Evolutionary conservation across 2,797 vertebrate genomes (phyloP).

Genomic region (Odontamblyopus rebecca): DNA sequence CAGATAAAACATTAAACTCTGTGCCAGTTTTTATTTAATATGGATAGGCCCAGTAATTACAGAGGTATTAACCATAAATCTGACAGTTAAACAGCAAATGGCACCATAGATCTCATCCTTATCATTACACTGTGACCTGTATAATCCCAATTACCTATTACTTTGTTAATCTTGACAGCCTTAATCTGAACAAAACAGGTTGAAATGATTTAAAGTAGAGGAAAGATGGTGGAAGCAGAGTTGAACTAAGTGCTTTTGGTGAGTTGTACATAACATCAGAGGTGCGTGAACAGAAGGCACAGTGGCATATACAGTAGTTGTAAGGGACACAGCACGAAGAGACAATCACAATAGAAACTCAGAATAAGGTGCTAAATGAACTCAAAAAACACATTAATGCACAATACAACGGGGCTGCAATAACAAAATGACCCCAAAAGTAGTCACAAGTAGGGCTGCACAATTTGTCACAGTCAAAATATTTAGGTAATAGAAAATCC

Average conservation of each 20-base stretch:
- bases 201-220: conserved; percentile 19
- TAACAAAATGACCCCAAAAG: conserved; percentile 57
- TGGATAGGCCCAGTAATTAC: too few species aligned
- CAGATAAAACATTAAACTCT: too few species aligned
- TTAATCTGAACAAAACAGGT: background rate
- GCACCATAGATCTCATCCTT: too few species aligned
- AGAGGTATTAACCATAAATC: too few species aligned
- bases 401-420: conserved; percentile 67
- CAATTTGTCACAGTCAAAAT: background rate
- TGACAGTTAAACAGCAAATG: too few species aligned
- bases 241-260: conserved; percentile 82
- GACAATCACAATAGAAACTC: conserved; percentile 67
- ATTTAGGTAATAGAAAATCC: background rate
- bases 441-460: conserved; percentile 11
- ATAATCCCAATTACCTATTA: background rate
- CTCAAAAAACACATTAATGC: conserved; percentile 67
- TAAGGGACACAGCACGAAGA: conserved; percentile 78
- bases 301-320: conserved; percentile 80
- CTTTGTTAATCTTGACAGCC: background rate
- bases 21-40: too few species aligned
- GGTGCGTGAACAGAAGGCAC: conserved; percentile 85
- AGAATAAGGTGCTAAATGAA: conserved; percentile 70
- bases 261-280: conserved; percentile 83
- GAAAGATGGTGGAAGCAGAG: conserved; percentile 30
- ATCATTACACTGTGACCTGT: background rate